phyloP scores from a whole-genome alignment of 2,888 invertebrate species.

The Nomada hirtipes region DNA sequence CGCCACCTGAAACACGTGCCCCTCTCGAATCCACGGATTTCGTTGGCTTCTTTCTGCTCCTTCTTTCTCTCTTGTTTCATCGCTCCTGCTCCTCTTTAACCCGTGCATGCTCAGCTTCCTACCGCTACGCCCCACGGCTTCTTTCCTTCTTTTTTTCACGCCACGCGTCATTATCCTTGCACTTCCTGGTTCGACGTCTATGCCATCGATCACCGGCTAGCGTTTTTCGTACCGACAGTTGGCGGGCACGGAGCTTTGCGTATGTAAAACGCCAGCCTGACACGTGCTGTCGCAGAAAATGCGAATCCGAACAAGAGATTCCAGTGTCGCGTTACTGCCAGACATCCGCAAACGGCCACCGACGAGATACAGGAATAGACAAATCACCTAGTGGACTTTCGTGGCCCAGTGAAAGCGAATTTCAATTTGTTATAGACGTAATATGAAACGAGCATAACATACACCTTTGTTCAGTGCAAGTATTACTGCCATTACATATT shows the following conservation, averaged over 20 bases:
- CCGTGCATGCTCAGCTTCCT: slow-evolving; percentile 20
- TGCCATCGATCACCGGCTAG: slow-evolving; percentile 60
- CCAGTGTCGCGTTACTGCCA: slow-evolving; percentile 18
- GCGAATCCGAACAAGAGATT: slow-evolving; percentile 34
- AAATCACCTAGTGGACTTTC: too few species aligned
- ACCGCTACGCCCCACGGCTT: slow-evolving; percentile 29
- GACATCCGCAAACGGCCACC: too few species aligned
- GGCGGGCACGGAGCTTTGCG: slow-evolving; percentile 56
- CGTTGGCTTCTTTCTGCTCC: slow-evolving; percentile 44
- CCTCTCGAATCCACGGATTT: slow-evolving; percentile 67
- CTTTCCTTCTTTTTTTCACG: slow-evolving; percentile 14
- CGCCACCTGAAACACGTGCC: slow-evolving; percentile 78
- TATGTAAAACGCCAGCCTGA: slow-evolving; percentile 10
- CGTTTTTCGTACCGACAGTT: slow-evolving; percentile 66
- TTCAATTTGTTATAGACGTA: too few species aligned
- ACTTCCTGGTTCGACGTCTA: slow-evolving; percentile 41
- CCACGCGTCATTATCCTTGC: slow-evolving; percentile 39
- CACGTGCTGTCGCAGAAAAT: slow-evolving; percentile 41
- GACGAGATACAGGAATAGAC: too few species aligned
- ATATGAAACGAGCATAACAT: too few species aligned
- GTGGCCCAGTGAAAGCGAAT: too few species aligned
- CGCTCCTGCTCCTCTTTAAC: slow-evolving; percentile 16
- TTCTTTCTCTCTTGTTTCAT: slow-evolving; percentile 1
- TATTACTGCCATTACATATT: too few species aligned
- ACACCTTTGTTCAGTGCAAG: too few species aligned